A percentile compares a stretch with the other conserved stretches of the same genome.
These are phyloP conservation scores for Invenusta paracnida DNA, from an alignment of 2,888 invertebrate species.

Conservation along the genomic window DNA sequence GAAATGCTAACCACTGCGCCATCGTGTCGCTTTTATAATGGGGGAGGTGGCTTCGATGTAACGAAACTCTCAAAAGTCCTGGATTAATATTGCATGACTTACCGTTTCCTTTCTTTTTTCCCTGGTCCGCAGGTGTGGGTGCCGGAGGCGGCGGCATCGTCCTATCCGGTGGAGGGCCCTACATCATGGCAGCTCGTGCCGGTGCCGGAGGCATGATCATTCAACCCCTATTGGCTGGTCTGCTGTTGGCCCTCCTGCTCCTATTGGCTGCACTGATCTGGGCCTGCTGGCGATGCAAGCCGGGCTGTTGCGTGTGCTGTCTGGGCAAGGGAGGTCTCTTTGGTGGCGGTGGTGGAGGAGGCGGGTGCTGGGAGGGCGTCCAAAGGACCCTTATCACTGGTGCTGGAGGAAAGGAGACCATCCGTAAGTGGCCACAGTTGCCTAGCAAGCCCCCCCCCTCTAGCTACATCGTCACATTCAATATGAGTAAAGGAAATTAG, in stretches of 20 bases:
- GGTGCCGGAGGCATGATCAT: slow-evolving; percentile 38
- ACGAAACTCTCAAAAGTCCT: too few species aligned
- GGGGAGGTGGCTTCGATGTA: too few species aligned
- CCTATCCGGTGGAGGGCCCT: slow-evolving; percentile 33
- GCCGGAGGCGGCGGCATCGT: slow-evolving; percentile 35
- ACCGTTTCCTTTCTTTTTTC: too few species aligned
- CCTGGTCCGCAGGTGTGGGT: slow-evolving; percentile 14
- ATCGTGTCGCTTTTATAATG: too few species aligned
- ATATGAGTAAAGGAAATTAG: too few species aligned
- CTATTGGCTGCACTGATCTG: slow-evolving; percentile 51
- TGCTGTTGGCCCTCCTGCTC: slow-evolving; percentile 48
- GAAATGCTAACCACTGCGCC: too few species aligned
- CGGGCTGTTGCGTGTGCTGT: slow-evolving; percentile 50
- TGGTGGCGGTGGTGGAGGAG: slow-evolving; percentile 47
- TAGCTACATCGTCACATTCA: too few species aligned
- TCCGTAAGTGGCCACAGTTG: too few species aligned
- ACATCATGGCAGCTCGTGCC: slow-evolving; percentile 20
- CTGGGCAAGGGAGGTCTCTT: slow-evolving; percentile 43
- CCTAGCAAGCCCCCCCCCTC: too few species aligned
- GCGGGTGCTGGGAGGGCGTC: neutral
- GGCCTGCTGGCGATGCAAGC: slow-evolving; percentile 54
- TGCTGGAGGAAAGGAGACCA: neutral
- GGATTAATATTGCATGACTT: too few species aligned
- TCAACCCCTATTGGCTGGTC: slow-evolving; percentile 40
- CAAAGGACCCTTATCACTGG: slow-evolving; percentile 28